Conservation (phyloP, 2,888 invertebrate genomes). For the Drosophila kuntzei region DNA sequence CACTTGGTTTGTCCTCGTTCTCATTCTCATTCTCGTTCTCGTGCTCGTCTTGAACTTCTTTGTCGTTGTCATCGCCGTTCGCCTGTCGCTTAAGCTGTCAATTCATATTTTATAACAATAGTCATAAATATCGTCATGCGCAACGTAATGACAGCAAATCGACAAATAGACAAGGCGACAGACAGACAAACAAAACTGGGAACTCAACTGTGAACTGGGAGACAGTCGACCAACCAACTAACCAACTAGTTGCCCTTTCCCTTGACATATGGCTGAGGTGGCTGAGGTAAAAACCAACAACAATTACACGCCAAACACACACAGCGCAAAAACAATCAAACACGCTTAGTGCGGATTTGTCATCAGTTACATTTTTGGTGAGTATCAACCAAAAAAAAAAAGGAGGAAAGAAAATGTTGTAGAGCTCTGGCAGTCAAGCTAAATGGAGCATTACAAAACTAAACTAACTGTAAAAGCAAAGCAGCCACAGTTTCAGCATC, state of each 20-base stretch:
- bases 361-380: conserved; percentile 53
- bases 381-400: conserved; percentile 13
- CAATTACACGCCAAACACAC: conserved; percentile 56
- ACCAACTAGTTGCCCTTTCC: conserved; percentile 8
- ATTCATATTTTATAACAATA: conserved; percentile 84
- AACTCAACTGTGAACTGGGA: conserved; percentile 11
- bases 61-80: conserved; percentile 28
- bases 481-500: conserved; percentile 48
- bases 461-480: conserved; percentile 72
- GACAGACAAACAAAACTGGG: conserved; percentile 27
- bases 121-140: conserved; percentile 82
- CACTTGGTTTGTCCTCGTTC: conserved; percentile 30
- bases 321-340: conserved; percentile 63
- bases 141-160: conserved; percentile 75
- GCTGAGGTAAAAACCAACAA: conserved; percentile 48
- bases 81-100: conserved; percentile 80
- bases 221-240: neutral
- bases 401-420: conserved; percentile 9
- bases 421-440: conserved; percentile 34
- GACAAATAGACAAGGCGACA: conserved; percentile 35
- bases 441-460: conserved; percentile 74
- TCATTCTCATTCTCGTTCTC: conserved; percentile 8
- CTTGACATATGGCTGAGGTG: conserved; percentile 10
- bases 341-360: conserved; percentile 76
- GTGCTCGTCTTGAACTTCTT: conserved; percentile 22